These are phyloP conservation scores for Sinelater perroti DNA, from an alignment of 2,888 invertebrate species.

Conservation along the genomic window DNA sequence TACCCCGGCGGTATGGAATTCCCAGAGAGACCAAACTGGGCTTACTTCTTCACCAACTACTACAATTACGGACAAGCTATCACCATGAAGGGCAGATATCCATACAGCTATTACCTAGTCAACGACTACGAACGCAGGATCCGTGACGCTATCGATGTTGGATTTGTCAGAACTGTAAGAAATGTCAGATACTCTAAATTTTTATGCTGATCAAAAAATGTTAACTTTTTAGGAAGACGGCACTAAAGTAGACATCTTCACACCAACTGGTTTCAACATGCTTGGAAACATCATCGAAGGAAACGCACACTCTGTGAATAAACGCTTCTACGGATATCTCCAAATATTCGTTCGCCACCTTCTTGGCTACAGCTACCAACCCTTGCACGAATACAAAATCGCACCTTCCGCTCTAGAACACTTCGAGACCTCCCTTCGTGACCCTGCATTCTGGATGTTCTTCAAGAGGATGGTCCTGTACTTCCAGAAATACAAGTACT, in stretches of 20 bases:
- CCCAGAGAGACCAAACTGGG: conserved; percentile 69
- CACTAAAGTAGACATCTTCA: conserved; percentile 65
- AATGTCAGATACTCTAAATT: not conserved
- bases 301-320: conserved; percentile 70
- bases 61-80: conserved; percentile 53
- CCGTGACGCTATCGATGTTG: conserved; percentile 66
- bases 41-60: conserved; percentile 61
- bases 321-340: conserved; percentile 67
- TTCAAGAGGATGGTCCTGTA: conserved; percentile 69
- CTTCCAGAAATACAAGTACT: conserved; percentile 68
- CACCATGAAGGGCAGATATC: conserved; percentile 60
- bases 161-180: conserved; percentile 59
- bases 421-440: conserved; percentile 71
- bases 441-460: conserved; percentile 75
- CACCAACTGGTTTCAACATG: conserved; percentile 69
- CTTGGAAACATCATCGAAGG: conserved; percentile 73
- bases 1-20: conserved; percentile 73
- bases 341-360: conserved; percentile 66
- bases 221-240: conserved; percentile 44
- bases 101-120: conserved; percentile 60
- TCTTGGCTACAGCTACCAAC: conserved; percentile 62
- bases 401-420: conserved; percentile 73
- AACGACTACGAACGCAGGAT: conserved; percentile 65
- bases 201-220: not conserved
- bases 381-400: conserved; percentile 58